phyloP scores from a whole-genome alignment of 2,113 vertebrate species.

The Hiodon tergisus region DNA sequence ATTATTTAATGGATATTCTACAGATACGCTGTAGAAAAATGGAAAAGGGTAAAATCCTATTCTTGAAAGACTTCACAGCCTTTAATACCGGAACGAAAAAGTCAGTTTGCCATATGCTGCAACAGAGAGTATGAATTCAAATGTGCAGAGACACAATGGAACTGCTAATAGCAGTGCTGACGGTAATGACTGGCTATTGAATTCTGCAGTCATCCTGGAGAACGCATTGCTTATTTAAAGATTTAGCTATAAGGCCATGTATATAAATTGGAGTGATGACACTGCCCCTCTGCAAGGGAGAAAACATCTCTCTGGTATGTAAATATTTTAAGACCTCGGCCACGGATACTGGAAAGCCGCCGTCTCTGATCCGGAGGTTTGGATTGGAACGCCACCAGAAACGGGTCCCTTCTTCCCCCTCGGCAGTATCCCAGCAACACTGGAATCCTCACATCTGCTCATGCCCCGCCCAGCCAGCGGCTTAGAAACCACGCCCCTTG shows the following conservation, averaged over 20 bases:
- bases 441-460: not conserved
- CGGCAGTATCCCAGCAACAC: too few species aligned
- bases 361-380: too few species aligned
- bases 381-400: too few species aligned
- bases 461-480: conserved; percentile 71
- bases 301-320: not conserved
- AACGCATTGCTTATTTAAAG: too few species aligned
- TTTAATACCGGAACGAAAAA: too few species aligned
- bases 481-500: not conserved
- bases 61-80: too few species aligned
- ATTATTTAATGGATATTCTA: too few species aligned
- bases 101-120: not conserved
- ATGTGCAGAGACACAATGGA: not conserved
- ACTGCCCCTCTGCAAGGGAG: not conserved
- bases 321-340: not conserved
- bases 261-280: not conserved
- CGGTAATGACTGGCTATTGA: not conserved
- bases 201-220: not conserved
- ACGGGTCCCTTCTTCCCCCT: too few species aligned
- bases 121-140: not conserved
- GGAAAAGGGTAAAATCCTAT: too few species aligned
- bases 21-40: too few species aligned
- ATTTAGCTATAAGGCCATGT: not conserved
- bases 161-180: not conserved
- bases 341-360: too few species aligned